These are phyloP conservation scores for Dromaius novaehollandiae DNA, from an alignment of 2,113 vertebrate genomes.

Conservation along the genomic window DNA sequence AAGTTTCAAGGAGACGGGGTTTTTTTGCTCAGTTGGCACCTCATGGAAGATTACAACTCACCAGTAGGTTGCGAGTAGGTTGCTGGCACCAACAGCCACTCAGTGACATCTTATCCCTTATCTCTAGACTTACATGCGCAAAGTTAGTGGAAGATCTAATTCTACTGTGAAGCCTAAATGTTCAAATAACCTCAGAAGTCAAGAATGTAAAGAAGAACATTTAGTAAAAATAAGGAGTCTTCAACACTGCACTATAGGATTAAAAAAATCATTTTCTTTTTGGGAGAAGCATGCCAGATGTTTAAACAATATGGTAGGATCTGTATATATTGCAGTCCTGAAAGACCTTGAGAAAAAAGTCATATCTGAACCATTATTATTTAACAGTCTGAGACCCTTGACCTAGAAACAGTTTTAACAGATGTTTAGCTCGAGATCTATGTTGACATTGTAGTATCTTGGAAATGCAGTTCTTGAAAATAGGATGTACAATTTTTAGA, in stretches of 20 bases:
- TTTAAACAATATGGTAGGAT: slow-evolving; percentile 60
- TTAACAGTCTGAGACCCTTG: slow-evolving; percentile 59
- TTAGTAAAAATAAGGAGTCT: neutral
- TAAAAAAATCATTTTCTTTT: neutral
- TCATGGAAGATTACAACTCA: too few species aligned
- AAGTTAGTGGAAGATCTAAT: neutral
- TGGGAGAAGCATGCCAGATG: slow-evolving; percentile 7
- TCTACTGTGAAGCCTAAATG: neutral
- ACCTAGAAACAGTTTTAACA: slow-evolving; percentile 64
- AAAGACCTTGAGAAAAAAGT: slow-evolving; percentile 56
- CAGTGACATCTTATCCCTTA: neutral
- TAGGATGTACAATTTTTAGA: neutral
- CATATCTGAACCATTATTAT: slow-evolving; percentile 38
- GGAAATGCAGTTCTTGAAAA: slow-evolving; percentile 34
- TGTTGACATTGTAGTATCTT: slow-evolving; percentile 15
- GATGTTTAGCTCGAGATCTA: slow-evolving; percentile 61
- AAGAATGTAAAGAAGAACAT: neutral
- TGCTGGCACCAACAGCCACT: neutral
- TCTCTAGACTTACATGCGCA: neutral
- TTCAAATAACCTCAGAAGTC: neutral
- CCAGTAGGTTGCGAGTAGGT: neutral
- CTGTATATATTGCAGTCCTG: neutral
- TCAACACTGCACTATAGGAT: too few species aligned
- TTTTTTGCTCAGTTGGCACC: neutral
- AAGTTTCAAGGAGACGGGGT: neutral